Base-by-base conservation (phyloP, 2,888 invertebrate genomes). In the Epicampocera succincta region DNA sequence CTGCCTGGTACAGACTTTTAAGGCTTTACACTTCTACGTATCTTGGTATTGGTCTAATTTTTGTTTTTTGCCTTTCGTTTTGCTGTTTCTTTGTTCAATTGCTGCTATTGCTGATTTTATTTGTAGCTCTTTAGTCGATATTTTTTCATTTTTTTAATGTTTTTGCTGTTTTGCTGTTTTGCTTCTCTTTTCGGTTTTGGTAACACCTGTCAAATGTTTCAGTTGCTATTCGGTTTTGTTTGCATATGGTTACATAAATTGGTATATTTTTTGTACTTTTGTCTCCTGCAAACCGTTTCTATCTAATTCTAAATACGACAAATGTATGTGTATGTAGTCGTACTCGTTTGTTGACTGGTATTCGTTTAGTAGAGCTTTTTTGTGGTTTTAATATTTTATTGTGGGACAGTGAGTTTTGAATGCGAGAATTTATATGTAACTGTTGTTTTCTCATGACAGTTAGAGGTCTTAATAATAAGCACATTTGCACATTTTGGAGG, bases 181-280 rank as follows among this genome's bases (percentile, higher is more conserved):
- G 40, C 2, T 42, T 38, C 1, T 25, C 19, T 21, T 63, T 66
- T 50, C 40, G 56, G 48, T 40, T 71, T 71, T 44, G 58, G 77
- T 65, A 77, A 65, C 77, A 77, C 77, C 77, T 77, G 77, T 77
- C 77, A 77, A 71, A 77, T 77, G 77, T 71, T 71, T 65, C 54
- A 48, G 69, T 58, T 68, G 61, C 48, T 61, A 42, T 73, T 68
- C 38, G 60, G 25, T 52, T 72, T 63, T 65, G 58, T 79, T 79
- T 73, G 61, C 73, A 68, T 79, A 46, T 61, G 72, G 66, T 73
- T 40, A 74, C 75, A 80, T 54, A 72, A 76, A 72, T 76, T 76
- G 71, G 42, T 65, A 21, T 68, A 68, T 63, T 52, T 58, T 3
- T 63, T 63, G 9, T 17, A 12, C 12, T 46, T 60, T 56, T 38